These are phyloP conservation scores for Holothuria glaberrima DNA, from an alignment of 35 echinoderm and acorn worm species.

Conservation along the genomic window DNA sequence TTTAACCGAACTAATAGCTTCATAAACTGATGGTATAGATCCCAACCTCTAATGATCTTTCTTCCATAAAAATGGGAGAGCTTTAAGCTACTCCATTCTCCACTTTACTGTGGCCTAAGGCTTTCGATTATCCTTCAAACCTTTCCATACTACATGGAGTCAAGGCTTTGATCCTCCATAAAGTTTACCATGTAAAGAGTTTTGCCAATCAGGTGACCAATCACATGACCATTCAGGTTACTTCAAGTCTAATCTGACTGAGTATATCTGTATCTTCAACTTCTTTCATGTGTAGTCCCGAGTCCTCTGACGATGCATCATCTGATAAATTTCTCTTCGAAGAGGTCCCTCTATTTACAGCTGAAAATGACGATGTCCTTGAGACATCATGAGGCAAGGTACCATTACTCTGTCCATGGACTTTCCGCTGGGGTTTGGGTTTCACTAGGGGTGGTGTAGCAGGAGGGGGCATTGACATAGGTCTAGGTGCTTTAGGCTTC, in stretches of 20 bases:
- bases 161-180: no score
- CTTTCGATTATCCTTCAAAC: no score
- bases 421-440: constrained; percentile 36
- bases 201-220: no score
- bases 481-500: constrained; percentile 27
- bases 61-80: no score
- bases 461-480: constrained; percentile 31
- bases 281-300: constrained; percentile 45
- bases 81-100: no score
- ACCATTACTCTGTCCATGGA: not conserved
- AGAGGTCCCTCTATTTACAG: not conserved
- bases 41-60: no score
- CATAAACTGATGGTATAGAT: no score
- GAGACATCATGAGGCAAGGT: not conserved
- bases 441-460: constrained; percentile 18
- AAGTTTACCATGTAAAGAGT: no score
- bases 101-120: no score
- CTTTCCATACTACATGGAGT: no score
- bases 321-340: constrained; percentile 30
- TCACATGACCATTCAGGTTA: no score
- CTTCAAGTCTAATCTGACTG: constrained; percentile 6
- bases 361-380: not conserved
- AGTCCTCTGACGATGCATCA: constrained; percentile 49
- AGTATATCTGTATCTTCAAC: not conserved
- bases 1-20: no score